Conservation (phyloP, 2,113 vertebrate species). For the Sisor rabdophorus region DNA sequence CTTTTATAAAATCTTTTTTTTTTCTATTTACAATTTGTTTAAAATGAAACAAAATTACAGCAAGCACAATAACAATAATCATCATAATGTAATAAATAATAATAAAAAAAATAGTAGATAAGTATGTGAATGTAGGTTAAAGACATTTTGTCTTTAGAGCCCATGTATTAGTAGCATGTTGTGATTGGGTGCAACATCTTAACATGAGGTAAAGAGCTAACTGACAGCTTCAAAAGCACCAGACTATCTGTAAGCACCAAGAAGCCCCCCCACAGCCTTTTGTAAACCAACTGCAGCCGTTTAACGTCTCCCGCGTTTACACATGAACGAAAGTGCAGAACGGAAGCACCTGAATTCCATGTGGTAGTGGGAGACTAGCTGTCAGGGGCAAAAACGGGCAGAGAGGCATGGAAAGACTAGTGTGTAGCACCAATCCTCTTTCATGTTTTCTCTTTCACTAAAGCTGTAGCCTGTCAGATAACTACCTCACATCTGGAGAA, state of each 20-base stretch:
- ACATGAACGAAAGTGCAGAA: conserved; percentile 30
- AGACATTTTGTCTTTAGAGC: conserved; percentile 65
- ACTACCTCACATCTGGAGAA: conserved; percentile 1
- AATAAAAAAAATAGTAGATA: conserved; percentile 54
- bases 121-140: conserved; percentile 63
- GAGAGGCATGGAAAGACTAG: conserved; percentile 35
- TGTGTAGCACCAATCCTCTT: conserved; percentile 42
- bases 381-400: conserved; percentile 20
- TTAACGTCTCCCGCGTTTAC: not conserved
- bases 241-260: conserved; percentile 60
- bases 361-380: not conserved
- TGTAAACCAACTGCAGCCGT: conserved; percentile 50
- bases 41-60: conserved; percentile 71
- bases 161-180: conserved; percentile 57
- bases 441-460: conserved; percentile 5
- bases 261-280: conserved; percentile 50
- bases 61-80: conserved; percentile 69
- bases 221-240: conserved; percentile 61
- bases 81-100: conserved; percentile 75
- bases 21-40: conserved; percentile 92
- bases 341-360: conserved; percentile 39
- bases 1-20: conserved; percentile 93
- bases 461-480: conserved; percentile 9
- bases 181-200: conserved; percentile 73
- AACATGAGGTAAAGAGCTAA: conserved; percentile 69